Evolutionary conservation across 1,140 invertebrate species (phyloP), one percentile per base, ranked within the genome.

Genomic region (Planococcus citri): DNA sequence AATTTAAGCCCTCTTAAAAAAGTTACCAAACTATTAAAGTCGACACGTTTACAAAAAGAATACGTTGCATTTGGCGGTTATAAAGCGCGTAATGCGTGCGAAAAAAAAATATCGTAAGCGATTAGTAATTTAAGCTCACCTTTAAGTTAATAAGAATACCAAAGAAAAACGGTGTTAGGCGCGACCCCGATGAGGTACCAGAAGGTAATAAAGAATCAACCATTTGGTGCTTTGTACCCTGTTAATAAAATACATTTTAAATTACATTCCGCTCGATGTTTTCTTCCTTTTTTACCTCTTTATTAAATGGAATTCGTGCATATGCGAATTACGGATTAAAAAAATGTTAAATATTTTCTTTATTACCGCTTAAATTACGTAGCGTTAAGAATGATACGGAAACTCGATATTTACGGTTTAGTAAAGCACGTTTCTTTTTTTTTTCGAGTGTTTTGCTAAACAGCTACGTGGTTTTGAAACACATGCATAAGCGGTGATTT

Each of bases 181-280:
- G 60, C 25, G 60, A 64, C 21, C 60, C 60, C 21, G 60, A 64
- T 27, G 60, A 64, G 10, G 60, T 24, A 27, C 12, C 17, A 20
- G 22, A 64, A 25, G 60, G 60, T 64, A 64, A 64, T 64, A 64
- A 64, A 58, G 51, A 58, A 58, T 58, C 51, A 58, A 58, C 51
- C 60, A 64, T 64, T 27, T 64, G 10, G 25, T 25, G 20, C 22
- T 64, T 64, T 25, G 60, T 64, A 64, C 22, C 60, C 60, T 64
- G 60, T 64, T 64, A 51, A 51, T 51, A 51, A 51, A 51, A 51
- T 51, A 51, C 41, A 51, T 51, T 51, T 51, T 17, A 51, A 51
- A 51, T 51, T 51, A 51, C 41, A 51, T 3, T 33, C 29, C 29
- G 29, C 29, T 33, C 29, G 29, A 12, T 33, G 12, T 33, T 33